Conservation (phyloP, 2,113 vertebrate species). For the Leiothrix lutea region DNA sequence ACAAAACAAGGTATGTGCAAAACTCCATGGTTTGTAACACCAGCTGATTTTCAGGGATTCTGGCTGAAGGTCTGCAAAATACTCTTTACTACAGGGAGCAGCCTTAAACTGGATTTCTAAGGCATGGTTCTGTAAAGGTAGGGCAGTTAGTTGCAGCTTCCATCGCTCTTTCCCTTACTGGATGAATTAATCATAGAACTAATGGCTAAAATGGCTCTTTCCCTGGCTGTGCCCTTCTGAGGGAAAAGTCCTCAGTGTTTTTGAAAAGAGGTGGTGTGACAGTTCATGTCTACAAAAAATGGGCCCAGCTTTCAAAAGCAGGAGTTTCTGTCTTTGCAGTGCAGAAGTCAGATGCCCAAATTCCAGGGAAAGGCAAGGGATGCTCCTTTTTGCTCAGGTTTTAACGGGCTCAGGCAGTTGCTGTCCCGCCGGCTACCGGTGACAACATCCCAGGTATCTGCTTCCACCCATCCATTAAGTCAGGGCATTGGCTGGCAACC, state of each 20-base stretch:
- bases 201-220: background rate
- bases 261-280: accelerated
- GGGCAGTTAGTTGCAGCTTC: background rate
- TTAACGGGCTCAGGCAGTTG: background rate
- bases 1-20: background rate
- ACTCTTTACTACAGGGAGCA: background rate
- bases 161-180: background rate
- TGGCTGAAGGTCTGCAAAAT: background rate
- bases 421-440: background rate
- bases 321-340: background rate
- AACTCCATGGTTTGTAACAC: accelerated
- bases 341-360: background rate
- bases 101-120: background rate
- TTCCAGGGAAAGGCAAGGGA: background rate
- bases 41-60: background rate
- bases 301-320: background rate
- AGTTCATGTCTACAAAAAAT: background rate
- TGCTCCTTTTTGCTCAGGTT: background rate
- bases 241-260: background rate
- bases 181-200: background rate
- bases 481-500: background rate
- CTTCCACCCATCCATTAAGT: slow-evolving; percentile 8
- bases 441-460: background rate
- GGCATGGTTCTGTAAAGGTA: background rate
- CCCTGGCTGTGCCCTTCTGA: background rate